Conservation (phyloP, 2,888 invertebrate species). For the Spialia ferax region DNA sequence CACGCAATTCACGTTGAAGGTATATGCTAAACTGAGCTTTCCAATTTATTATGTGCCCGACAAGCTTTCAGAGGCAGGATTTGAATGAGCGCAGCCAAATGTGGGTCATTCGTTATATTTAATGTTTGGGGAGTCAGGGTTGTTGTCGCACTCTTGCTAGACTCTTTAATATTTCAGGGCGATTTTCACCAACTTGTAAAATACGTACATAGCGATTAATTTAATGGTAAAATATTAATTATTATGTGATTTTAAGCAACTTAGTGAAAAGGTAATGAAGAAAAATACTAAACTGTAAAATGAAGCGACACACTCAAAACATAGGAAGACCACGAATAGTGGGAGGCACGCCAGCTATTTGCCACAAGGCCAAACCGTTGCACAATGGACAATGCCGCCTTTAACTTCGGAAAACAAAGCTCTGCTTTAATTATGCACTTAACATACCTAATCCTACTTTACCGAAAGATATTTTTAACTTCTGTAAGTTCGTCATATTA, state of each 20-base stretch:
- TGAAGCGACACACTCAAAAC: neutral
- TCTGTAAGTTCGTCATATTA: neutral
- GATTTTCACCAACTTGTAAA: no score
- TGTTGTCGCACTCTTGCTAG: slow-evolving; percentile 9
- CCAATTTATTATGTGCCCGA: slow-evolving; percentile 38
- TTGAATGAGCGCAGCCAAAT: slow-evolving; percentile 38
- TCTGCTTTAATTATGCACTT: slow-evolving; percentile 33
- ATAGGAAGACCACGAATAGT: slow-evolving; percentile 13
- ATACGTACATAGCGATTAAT: no score
- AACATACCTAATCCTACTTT: slow-evolving; percentile 11
- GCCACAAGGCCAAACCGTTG: slow-evolving; percentile 35
- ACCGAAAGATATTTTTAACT: neutral
- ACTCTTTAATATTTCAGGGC: neutral
- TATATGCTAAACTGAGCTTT: slow-evolving; percentile 26
- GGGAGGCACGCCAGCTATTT: slow-evolving; percentile 8
- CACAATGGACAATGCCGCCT: slow-evolving; percentile 56
- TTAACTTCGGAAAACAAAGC: slow-evolving; percentile 52
- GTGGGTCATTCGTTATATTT: slow-evolving; percentile 39
- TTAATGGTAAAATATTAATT: no score
- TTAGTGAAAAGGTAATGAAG: slow-evolving; percentile 1
- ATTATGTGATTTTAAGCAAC: no score
- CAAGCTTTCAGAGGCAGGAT: slow-evolving; percentile 39
- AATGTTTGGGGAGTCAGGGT: slow-evolving; percentile 27
- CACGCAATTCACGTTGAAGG: slow-evolving; percentile 22
- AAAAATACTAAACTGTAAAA: slow-evolving; percentile 15